Conservation (phyloP, 2,797 vertebrate species). For the Rhinella marina region DNA sequence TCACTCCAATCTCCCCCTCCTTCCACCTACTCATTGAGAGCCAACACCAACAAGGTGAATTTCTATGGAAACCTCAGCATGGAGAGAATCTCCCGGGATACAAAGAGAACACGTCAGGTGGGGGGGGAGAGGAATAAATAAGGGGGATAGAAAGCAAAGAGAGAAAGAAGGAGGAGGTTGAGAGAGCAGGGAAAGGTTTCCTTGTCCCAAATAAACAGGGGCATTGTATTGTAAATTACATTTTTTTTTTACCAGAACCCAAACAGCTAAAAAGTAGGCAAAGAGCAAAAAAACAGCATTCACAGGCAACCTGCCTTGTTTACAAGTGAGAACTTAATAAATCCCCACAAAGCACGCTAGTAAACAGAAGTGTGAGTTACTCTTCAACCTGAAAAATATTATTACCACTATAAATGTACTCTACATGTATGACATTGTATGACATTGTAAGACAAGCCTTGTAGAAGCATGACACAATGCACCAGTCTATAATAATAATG, state of each 20-base stretch:
- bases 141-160: conserved; percentile 50
- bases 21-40: conserved; percentile 53
- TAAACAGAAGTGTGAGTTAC: neutral
- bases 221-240: neutral
- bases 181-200: conserved; percentile 20
- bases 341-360: neutral
- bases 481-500: neutral
- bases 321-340: neutral
- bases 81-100: conserved; percentile 85
- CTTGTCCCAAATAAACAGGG: neutral
- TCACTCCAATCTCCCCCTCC: conserved; percentile 47
- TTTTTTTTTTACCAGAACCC: neutral
- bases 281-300: neutral
- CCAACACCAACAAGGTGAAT: conserved; percentile 80
- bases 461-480: neutral
- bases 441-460: neutral
- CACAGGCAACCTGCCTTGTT: neutral
- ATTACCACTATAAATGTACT: neutral
- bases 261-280: neutral
- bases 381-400: neutral
- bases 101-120: conserved; percentile 63
- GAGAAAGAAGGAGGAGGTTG: conserved; percentile 3
- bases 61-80: conserved; percentile 92
- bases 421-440: neutral
- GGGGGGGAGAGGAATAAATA: conserved; percentile 48